Conservation (phyloP, 2,797 vertebrate genomes). For the Aplochiton taeniatus region DNA sequence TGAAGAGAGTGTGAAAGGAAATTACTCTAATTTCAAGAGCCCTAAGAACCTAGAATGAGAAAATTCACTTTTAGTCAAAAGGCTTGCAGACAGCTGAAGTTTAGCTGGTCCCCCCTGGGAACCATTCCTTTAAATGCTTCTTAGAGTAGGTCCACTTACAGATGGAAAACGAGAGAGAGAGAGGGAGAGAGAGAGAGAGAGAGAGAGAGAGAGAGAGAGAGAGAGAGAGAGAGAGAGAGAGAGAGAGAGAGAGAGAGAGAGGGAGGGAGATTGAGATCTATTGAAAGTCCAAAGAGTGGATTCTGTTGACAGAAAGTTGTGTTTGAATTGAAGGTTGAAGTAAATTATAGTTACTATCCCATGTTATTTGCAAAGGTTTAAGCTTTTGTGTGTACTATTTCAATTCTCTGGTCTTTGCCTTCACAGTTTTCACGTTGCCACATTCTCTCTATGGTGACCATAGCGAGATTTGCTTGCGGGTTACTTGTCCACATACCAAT, state of each 20-base stretch:
- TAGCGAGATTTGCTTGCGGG: too few relatives aligned
- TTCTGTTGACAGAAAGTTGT: background rate
- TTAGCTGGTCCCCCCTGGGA: background rate
- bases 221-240: background rate
- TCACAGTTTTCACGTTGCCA: too few relatives aligned
- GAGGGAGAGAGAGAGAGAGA: background rate
- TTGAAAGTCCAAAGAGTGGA: background rate
- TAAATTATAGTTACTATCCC: too few relatives aligned
- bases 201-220: background rate
- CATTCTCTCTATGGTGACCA: too few relatives aligned
- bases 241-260: background rate
- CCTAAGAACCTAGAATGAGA: constrained; percentile 45
- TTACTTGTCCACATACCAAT: too few relatives aligned
- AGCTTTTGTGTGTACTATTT: too few relatives aligned
- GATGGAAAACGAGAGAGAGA: background rate
- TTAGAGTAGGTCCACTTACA: background rate
- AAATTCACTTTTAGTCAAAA: constrained; percentile 51
- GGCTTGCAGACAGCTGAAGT: constrained; percentile 5
- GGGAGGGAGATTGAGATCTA: background rate
- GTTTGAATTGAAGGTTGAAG: too few relatives aligned
- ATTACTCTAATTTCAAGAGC: constrained; percentile 54
- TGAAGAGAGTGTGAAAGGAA: background rate
- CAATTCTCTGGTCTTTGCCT: too few relatives aligned
- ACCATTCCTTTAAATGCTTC: constrained; percentile 1
- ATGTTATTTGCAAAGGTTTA: too few relatives aligned